Evolutionary conservation across 2,888 invertebrate genomes (phyloP).

Genomic region (Osmoderma eremita): DNA sequence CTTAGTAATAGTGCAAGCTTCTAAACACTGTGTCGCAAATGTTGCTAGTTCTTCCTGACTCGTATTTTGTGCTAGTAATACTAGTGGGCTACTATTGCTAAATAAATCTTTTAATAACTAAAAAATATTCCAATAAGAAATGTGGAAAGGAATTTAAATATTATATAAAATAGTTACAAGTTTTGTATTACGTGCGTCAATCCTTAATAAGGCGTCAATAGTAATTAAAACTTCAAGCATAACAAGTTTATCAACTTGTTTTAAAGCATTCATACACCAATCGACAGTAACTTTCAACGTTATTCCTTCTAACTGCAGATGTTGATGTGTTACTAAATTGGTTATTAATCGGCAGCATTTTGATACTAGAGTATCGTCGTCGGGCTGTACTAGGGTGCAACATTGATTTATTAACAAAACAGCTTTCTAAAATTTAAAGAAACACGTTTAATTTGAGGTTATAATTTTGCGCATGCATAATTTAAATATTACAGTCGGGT

Average conservation of each 20-base stretch:
- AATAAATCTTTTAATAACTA: constrained; percentile 49
- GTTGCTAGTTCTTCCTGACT: constrained; percentile 47
- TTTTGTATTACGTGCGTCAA: constrained; percentile 51
- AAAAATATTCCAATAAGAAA: constrained; percentile 41
- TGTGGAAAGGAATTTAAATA: not conserved
- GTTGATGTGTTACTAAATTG: constrained; percentile 68
- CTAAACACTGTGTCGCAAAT: constrained; percentile 57
- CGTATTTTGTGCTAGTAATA: constrained; percentile 31
- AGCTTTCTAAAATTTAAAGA: constrained; percentile 57
- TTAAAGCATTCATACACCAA: constrained; percentile 61
- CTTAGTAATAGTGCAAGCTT: constrained; percentile 53
- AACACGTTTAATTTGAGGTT: constrained; percentile 37
- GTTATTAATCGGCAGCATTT: constrained; percentile 70
- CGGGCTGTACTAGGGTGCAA: constrained; percentile 60
- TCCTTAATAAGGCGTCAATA: constrained; percentile 60
- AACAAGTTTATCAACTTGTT: constrained; percentile 53
- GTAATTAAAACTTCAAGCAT: constrained; percentile 59
- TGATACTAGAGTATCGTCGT: constrained; percentile 67
- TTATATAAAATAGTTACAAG: constrained; percentile 8
- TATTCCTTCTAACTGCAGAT: constrained; percentile 62
- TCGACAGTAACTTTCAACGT: constrained; percentile 56
- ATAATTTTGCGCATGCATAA: not conserved
- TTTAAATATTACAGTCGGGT: constrained; percentile 54
- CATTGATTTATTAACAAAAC: constrained; percentile 60
- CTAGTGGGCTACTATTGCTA: constrained; percentile 27